Conservation (phyloP, 2,113 vertebrate species). For the Tragelaphus imberbis region DNA sequence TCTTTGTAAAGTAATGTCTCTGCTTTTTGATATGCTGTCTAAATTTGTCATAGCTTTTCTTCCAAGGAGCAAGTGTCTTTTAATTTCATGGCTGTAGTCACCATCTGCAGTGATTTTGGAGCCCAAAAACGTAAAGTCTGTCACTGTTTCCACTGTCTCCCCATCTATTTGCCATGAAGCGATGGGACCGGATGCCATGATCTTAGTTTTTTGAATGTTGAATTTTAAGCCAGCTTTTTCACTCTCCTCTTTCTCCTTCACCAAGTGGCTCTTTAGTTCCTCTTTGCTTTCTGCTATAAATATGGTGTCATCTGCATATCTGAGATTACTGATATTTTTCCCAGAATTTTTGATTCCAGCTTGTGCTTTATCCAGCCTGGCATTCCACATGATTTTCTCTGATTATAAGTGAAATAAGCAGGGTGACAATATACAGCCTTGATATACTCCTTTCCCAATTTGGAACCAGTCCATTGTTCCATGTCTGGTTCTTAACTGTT, state of each 20-base stretch:
- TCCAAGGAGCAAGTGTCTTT: neutral
- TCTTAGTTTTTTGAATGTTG: neutral
- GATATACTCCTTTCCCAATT: neutral
- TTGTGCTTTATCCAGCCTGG: neutral
- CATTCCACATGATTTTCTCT: neutral
- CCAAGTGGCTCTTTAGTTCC: neutral
- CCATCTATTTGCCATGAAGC: neutral
- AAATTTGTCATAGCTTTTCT: neutral
- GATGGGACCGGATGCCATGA: neutral
- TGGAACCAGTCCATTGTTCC: neutral
- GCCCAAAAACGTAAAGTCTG: neutral
- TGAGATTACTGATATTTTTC: neutral
- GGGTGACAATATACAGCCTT: neutral
- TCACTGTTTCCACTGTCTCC: neutral
- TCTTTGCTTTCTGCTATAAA: neutral
- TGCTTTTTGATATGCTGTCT: neutral
- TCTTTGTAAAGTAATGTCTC: neutral
- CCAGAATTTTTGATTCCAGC: neutral
- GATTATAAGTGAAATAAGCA: neutral
- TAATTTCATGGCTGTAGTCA: neutral
- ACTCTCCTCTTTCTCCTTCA: neutral
- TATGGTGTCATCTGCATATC: neutral
- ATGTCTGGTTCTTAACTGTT: neutral
- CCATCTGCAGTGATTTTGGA: neutral
- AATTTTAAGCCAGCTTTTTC: neutral